Evolutionary conservation across 2,888 invertebrate genomes (phyloP).

Genomic region (Agrochola macilenta): DNA sequence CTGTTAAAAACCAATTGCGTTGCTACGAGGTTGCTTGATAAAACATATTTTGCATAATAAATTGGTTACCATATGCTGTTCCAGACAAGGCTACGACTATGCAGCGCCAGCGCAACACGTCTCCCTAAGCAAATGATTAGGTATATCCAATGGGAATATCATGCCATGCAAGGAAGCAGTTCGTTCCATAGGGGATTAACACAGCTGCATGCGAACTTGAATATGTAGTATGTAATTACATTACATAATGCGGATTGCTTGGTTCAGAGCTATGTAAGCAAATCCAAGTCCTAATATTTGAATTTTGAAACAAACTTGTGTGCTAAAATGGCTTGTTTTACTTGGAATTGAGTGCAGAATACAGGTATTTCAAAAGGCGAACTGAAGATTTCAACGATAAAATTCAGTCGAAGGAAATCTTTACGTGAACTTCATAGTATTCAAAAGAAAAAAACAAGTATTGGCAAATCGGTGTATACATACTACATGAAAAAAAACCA

Average conservation of each 20-base stretch:
- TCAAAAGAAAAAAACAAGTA: not conserved
- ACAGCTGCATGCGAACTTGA: conserved; percentile 3
- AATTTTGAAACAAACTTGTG: conserved; percentile 17
- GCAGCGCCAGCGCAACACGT: not conserved
- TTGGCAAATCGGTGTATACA: not conserved
- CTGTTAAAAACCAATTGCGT: not conserved
- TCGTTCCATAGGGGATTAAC: not conserved
- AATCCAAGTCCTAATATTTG: conserved; percentile 24
- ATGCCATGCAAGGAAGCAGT: conserved; percentile 1
- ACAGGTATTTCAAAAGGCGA: not conserved
- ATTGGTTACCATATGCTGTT: not conserved
- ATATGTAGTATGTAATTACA: not conserved
- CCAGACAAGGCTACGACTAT: not conserved
- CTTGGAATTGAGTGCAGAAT: not conserved
- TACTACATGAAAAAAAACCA: not conserved
- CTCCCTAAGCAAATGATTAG: not conserved
- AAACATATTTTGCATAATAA: not conserved
- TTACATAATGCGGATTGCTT: not conserved
- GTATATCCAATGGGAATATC: not conserved
- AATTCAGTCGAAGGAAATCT: not conserved
- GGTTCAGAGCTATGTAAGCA: not conserved
- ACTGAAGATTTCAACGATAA: not conserved
- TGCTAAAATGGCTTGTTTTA: conserved; percentile 7
- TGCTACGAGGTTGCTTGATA: not conserved
- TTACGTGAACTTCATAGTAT: not conserved